phyloP scores from a whole-genome alignment of 2,113 vertebrate species.

The Copsychus sechellarum region DNA sequence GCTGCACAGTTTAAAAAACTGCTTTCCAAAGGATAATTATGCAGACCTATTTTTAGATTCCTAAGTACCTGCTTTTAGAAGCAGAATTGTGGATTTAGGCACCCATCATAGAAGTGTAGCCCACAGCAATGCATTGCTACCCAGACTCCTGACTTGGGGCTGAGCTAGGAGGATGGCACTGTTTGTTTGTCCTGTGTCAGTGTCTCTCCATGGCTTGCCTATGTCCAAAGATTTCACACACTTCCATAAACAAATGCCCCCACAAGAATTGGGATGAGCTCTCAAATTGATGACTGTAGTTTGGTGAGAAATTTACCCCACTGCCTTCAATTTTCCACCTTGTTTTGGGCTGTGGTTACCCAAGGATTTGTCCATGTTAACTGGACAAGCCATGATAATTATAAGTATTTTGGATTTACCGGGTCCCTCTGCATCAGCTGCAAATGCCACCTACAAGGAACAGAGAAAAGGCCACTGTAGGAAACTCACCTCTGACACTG shows the following conservation, averaged over 20 bases:
- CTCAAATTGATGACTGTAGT: background rate
- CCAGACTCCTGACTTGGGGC: background rate
- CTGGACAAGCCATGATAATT: background rate
- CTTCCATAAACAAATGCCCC: background rate
- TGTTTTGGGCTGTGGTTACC: background rate
- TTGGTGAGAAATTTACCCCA: background rate
- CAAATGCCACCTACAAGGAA: background rate
- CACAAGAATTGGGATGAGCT: background rate
- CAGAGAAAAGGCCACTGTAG: background rate
- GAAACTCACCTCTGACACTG: background rate
- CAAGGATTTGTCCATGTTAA: background rate
- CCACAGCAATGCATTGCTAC: background rate
- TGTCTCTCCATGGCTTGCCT: background rate
- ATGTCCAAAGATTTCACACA: background rate
- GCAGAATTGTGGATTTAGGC: constrained; percentile 13
- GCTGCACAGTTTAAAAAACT: constrained; percentile 58
- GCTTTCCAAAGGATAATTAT: constrained; percentile 60
- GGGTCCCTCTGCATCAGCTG: background rate
- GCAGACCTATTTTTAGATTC: constrained; percentile 44
- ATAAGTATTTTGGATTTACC: background rate
- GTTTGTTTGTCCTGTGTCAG: background rate
- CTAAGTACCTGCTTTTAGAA: constrained; percentile 59
- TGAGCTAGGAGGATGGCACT: background rate
- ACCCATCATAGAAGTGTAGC: background rate
- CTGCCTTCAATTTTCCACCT: background rate